A percentile compares a stretch with the other conserved stretches of the same genome.
phyloP scores from a whole-genome alignment of 1,140 invertebrate species.

The Drosophila lowei region DNA sequence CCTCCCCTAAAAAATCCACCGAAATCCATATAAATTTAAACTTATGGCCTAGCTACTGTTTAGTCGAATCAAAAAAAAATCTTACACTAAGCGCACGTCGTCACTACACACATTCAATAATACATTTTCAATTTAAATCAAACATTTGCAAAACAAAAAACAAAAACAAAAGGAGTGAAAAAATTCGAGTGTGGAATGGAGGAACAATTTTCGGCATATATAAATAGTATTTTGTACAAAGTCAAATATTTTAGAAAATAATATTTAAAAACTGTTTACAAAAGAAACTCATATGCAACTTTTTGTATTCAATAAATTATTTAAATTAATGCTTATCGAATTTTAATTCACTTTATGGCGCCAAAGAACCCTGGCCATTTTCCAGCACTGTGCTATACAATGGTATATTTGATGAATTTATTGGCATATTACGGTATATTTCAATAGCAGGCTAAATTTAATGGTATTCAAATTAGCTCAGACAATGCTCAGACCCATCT shows the following conservation, averaged over 20 bases:
- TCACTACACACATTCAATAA: constrained; percentile 8
- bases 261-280: constrained; percentile 67
- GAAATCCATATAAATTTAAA: constrained; percentile 46
- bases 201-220: constrained; percentile 81
- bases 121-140: constrained; percentile 39
- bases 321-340: constrained; percentile 48
- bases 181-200: constrained; percentile 54
- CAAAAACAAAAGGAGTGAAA: constrained; percentile 62
- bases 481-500: no score
- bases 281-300: constrained; percentile 69
- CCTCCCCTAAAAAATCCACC: constrained; percentile 71
- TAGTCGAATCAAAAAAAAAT: constrained; percentile 19
- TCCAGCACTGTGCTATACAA: no score
- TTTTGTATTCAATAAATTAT: constrained; percentile 80
- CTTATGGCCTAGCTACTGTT: constrained; percentile 34
- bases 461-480: no score
- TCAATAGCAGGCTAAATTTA: no score
- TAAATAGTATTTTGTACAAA: constrained; percentile 77
- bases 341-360: background rate
- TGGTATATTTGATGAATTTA: no score
- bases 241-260: constrained; percentile 76
- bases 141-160: constrained; percentile 36
- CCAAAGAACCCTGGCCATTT: no score
- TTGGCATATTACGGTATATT: no score
- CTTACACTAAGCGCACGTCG: constrained; percentile 31